Evolutionary conservation across 2,888 invertebrate genomes (phyloP).

Genomic region (Epirrita christyi): DNA sequence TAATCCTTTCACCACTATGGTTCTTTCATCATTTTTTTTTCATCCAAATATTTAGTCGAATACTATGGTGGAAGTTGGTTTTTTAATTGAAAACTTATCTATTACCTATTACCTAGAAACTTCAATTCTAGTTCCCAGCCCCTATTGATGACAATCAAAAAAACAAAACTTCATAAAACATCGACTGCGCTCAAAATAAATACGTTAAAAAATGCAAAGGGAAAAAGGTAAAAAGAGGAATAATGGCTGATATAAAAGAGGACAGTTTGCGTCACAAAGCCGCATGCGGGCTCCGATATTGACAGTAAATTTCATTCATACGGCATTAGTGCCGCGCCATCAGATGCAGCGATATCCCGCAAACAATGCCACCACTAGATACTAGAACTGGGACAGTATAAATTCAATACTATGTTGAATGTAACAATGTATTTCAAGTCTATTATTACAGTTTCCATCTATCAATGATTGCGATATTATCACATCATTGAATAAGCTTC

Average conservation of each 20-base stretch:
- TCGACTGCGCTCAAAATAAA: conserved; percentile 47
- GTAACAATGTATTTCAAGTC: too few relatives aligned
- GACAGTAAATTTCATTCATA: conserved; percentile 86
- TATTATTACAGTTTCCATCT: too few relatives aligned
- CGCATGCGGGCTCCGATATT: conserved; percentile 83
- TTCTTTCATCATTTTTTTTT: too few relatives aligned
- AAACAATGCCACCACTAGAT: conserved; percentile 48
- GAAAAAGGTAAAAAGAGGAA: conserved; percentile 68
- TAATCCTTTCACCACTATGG: too few relatives aligned
- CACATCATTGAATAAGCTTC: too few relatives aligned
- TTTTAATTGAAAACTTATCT: too few relatives aligned
- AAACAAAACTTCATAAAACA: conserved; percentile 53
- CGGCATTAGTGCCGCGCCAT: conserved; percentile 83
- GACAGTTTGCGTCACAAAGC: conserved; percentile 83
- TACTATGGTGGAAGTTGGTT: too few relatives aligned
- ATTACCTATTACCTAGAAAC: too few relatives aligned
- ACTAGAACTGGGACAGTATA: conserved; percentile 26
- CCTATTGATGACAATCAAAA: conserved; percentile 13
- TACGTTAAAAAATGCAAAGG: conserved; percentile 65
- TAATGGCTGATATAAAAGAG: conserved; percentile 76
- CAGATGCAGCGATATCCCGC: conserved; percentile 76
- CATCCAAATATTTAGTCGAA: too few relatives aligned
- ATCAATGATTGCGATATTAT: too few relatives aligned
- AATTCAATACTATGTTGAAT: background rate
- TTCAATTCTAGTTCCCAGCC: too few relatives aligned